These are phyloP conservation scores for Ciona savignyi DNA, from an alignment of 23 tunicate species.

Conservation along the genomic window DNA sequence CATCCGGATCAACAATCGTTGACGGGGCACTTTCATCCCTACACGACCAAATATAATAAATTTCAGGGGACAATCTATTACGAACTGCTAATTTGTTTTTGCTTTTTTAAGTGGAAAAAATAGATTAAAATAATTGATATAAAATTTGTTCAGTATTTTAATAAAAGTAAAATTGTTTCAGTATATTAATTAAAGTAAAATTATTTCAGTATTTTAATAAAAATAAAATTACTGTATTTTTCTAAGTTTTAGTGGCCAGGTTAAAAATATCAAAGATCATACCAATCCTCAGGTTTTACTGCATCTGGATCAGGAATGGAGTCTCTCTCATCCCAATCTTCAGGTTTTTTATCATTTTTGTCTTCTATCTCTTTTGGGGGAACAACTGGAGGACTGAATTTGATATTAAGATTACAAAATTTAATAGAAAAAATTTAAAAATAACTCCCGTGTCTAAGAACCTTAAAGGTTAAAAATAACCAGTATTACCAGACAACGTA, in stretches of 20 bases:
- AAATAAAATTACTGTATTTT: too few relatives aligned
- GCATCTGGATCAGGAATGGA: constrained; percentile 80
- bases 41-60: not conserved
- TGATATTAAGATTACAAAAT: not conserved
- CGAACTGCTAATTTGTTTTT: not conserved
- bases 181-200: too few relatives aligned
- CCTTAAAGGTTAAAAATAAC: too few relatives aligned
- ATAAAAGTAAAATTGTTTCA: too few relatives aligned
- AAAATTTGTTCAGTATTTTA: too few relatives aligned
- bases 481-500: too few relatives aligned
- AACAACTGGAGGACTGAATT: constrained; percentile 75
- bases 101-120: not conserved
- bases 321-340: constrained; percentile 95
- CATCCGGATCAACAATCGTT: constrained; percentile 75
- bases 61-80: not conserved
- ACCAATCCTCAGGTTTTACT: constrained; percentile 92
- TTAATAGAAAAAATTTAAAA: too few relatives aligned
- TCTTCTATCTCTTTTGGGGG: constrained; percentile 96
- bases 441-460: too few relatives aligned
- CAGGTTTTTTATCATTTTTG: constrained; percentile 83
- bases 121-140: too few relatives aligned
- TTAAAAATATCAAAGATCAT: not conserved
- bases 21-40: constrained; percentile 96
- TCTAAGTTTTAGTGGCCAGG: too few relatives aligned
- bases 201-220: too few relatives aligned